Evolutionary conservation across 2,113 vertebrate genomes (phyloP).

Genomic region (Amphiprion percula): DNA sequence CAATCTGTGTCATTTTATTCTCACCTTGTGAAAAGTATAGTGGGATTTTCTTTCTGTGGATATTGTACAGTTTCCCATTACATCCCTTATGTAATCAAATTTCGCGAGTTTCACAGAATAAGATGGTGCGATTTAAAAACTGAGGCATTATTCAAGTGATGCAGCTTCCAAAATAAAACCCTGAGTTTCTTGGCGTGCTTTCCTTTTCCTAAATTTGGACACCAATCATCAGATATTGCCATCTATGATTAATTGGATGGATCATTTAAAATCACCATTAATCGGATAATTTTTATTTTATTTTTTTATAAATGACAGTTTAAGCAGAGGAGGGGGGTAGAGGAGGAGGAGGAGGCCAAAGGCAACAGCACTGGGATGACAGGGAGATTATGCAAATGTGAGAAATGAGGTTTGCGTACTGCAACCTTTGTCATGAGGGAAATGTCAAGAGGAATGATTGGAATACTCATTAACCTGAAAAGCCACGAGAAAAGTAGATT

Average conservation of each 20-base stretch:
- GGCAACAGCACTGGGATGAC: constrained; percentile 46
- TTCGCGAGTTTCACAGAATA: constrained; percentile 2
- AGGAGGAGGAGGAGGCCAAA: constrained; percentile 31
- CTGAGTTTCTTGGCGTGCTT: neutral
- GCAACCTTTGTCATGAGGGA: constrained; percentile 64
- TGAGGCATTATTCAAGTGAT: neutral
- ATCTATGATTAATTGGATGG: constrained; percentile 35
- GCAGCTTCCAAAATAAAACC: neutral
- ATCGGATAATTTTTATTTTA: constrained; percentile 24
- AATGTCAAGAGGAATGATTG: constrained; percentile 70
- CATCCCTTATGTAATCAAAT: constrained; percentile 21
- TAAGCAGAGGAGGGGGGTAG: constrained; percentile 17
- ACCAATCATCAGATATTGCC: neutral
- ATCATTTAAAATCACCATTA: constrained; percentile 54
- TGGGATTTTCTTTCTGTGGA: constrained; percentile 8
- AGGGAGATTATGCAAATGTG: constrained; percentile 75
- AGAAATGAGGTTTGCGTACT: constrained; percentile 56
- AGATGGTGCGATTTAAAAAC: constrained; percentile 23
- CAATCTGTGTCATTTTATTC: constrained; percentile 39
- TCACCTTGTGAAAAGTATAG: constrained; percentile 44
- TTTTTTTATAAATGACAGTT: constrained; percentile 45
- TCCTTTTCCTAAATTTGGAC: neutral
- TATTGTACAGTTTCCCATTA: neutral
- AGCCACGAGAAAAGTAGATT: constrained; percentile 13
- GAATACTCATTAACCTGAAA: constrained; percentile 67